Percentiles rank a stretch among this genome's conserved stretches.
phyloP scores from a whole-genome alignment of 92 coral and sea anemone genomes.

The Epizoanthus fatuus region DNA sequence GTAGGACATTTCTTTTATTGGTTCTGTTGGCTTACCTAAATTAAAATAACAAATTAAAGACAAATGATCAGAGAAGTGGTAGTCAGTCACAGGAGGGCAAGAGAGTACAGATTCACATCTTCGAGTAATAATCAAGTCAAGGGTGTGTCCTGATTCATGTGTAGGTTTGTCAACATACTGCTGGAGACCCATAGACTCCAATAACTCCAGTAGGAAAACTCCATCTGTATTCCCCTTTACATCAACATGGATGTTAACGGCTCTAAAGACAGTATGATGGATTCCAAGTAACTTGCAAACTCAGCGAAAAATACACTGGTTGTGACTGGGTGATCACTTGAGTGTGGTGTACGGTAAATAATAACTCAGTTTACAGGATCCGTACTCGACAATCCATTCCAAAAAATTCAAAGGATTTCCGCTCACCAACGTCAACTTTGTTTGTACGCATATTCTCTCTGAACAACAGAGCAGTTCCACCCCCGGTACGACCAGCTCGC shows the following conservation, averaged over 20 bases:
- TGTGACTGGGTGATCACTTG: constrained; percentile 15
- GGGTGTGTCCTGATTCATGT: constrained; percentile 54
- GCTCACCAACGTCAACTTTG: too few relatives aligned
- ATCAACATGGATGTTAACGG: constrained; percentile 7
- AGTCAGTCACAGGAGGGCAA: constrained; percentile 44
- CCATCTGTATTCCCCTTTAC: background rate
- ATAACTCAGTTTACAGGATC: constrained; percentile 38
- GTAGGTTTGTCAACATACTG: constrained; percentile 55
- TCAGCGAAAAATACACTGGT: constrained; percentile 37
- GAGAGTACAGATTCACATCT: constrained; percentile 34
- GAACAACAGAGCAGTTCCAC: too few relatives aligned
- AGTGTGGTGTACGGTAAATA: constrained; percentile 34
- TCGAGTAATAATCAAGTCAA: constrained; percentile 49
- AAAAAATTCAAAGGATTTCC: constrained; percentile 46
- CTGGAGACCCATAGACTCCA: constrained; percentile 50
- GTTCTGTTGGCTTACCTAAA: constrained; percentile 50
- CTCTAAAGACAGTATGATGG: constrained; percentile 23
- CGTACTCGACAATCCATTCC: constrained; percentile 55
- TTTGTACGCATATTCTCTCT: too few relatives aligned
- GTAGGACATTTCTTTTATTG: constrained; percentile 46
- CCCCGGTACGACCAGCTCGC: too few relatives aligned
- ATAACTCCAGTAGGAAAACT: background rate
- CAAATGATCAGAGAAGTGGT: constrained; percentile 61
- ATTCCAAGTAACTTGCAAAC: constrained; percentile 30
- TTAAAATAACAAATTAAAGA: constrained; percentile 34